These are phyloP conservation scores for Yoshiicerus persimilis DNA, from an alignment of 1,140 invertebrate genomes.

Conservation along the genomic window DNA sequence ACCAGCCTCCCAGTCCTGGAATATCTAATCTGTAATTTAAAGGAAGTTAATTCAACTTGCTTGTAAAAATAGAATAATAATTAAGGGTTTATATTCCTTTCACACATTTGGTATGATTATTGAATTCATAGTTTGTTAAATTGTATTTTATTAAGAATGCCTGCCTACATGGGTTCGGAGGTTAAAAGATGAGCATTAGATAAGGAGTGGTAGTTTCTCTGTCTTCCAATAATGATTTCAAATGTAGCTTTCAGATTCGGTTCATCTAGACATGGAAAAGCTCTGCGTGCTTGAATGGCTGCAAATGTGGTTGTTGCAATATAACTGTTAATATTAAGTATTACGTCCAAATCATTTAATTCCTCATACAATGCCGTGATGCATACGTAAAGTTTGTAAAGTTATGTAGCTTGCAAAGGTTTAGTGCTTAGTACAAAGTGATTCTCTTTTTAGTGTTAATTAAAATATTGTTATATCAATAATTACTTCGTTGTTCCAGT, in stretches of 20 bases:
- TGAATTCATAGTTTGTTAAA: background rate
- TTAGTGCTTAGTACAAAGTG: too few species aligned
- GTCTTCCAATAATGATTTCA: constrained; percentile 68
- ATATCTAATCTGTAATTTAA: background rate
- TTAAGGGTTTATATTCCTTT: background rate
- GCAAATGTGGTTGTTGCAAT: constrained; percentile 55
- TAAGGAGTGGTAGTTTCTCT: constrained; percentile 66
- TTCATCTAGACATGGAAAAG: constrained; percentile 67
- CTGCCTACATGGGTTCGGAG: constrained; percentile 58
- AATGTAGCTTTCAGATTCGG: constrained; percentile 68
- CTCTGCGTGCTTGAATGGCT: constrained; percentile 60
- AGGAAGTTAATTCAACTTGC: background rate
- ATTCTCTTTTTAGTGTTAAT: too few species aligned
- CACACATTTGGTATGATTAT: background rate
- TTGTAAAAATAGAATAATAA: background rate
- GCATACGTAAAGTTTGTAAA: too few species aligned
- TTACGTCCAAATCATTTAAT: background rate
- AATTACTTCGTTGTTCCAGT: background rate
- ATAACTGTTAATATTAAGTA: background rate
- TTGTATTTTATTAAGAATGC: constrained; percentile 46
- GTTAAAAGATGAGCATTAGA: constrained; percentile 76
- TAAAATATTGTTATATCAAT: background rate
- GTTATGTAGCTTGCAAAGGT: too few species aligned
- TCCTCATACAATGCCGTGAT: too few species aligned
- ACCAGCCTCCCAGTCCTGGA: background rate